Conservation (phyloP, 1,140 invertebrate genomes). For the Delia radicum region DNA sequence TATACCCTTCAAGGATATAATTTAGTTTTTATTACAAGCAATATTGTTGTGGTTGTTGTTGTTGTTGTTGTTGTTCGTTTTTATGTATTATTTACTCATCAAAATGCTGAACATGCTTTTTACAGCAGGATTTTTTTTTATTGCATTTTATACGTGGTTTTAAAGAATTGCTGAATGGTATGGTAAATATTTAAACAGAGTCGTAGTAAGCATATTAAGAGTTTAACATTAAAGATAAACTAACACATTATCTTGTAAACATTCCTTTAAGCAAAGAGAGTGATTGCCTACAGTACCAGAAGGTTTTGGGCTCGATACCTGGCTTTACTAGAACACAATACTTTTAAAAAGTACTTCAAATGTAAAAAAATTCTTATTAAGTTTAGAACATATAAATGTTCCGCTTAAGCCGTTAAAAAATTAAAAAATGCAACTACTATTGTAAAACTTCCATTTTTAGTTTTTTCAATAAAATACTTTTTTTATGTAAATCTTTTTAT, state of each 20-base stretch:
- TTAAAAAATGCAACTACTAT: no score
- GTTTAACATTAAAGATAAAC: no score
- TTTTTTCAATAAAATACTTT: no score
- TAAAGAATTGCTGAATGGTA: neutral
- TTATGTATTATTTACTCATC: conserved; percentile 16
- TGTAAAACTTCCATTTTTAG: no score
- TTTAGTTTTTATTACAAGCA: conserved; percentile 15
- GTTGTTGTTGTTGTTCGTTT: neutral
- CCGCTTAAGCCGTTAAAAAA: no score
- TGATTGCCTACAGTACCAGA: neutral
- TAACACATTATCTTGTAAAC: no score
- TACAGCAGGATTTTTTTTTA: conserved; percentile 13
- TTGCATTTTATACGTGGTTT: neutral
- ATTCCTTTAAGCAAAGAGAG: neutral
- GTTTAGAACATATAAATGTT: no score
- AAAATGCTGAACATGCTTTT: conserved; percentile 10
- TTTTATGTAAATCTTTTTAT: no score
- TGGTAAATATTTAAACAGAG: neutral
- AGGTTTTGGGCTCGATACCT: no score
- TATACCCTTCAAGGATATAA: conserved; percentile 19
- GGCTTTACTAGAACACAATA: neutral
- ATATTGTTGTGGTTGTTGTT: conserved; percentile 2
- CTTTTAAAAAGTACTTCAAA: neutral
- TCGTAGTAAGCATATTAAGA: neutral
- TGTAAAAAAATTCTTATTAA: no score